These are phyloP conservation scores for Leptodactylus fallax DNA, from an alignment of 2,797 vertebrate genomes.

Conservation along the genomic window DNA sequence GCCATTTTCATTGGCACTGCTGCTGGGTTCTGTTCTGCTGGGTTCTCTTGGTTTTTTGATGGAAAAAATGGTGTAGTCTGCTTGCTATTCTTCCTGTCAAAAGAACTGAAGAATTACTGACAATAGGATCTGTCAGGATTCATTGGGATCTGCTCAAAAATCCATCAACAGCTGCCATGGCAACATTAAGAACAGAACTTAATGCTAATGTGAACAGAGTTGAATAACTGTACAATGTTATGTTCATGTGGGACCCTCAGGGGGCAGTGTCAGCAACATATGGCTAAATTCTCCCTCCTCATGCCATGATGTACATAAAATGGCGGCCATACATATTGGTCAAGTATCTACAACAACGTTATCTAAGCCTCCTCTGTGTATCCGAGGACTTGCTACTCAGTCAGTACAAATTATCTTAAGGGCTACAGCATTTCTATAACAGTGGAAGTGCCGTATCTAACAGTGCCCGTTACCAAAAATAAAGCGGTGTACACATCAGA, in stretches of 20 bases:
- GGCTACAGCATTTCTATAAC: slow-evolving; percentile 50
- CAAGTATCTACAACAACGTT: slow-evolving; percentile 24
- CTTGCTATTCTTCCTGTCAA: background rate
- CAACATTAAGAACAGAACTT: background rate
- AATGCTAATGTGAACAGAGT: background rate
- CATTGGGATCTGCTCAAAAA: background rate
- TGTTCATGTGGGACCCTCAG: too few relatives aligned
- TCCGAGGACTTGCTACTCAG: slow-evolving; percentile 11
- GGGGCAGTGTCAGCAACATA: background rate
- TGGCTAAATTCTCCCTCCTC: background rate
- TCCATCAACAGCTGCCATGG: background rate
- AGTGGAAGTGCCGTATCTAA: slow-evolving; percentile 45
- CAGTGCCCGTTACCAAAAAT: slow-evolving; percentile 5
- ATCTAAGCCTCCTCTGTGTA: slow-evolving; percentile 21
- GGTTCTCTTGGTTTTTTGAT: background rate
- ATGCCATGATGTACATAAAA: background rate
- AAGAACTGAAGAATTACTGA: background rate
- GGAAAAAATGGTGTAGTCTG: too few relatives aligned
- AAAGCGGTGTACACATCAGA: slow-evolving; percentile 16
- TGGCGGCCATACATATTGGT: background rate
- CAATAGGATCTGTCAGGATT: background rate
- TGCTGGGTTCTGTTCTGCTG: background rate
- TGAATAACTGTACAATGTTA: too few relatives aligned
- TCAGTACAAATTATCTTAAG: slow-evolving; percentile 45
- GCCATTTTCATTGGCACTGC: background rate